Evolutionary conservation across 1,140 invertebrate species (phyloP), one percentile per base, ranked within the genome.

Genomic region (Rhynchophorus ferrugineus): DNA sequence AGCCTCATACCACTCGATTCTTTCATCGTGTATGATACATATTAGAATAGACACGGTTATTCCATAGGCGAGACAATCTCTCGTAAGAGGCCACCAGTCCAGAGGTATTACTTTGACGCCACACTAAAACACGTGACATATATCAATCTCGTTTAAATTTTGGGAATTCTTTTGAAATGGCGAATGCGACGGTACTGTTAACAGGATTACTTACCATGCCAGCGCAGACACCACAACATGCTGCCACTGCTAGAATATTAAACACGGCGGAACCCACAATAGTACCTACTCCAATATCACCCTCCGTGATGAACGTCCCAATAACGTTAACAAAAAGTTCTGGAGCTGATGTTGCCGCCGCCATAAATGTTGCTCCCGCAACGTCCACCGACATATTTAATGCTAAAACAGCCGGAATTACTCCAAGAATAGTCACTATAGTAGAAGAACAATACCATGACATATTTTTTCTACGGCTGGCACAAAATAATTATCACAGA

Each of bases 241-340:
- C 89, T 22, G 89, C 87, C 1, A 95, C 90, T 19, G 90, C 91
- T 47, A 95, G 78, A 58, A 95, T 91, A 71, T 95, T 95, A 71
- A 95, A 95, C n/a, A 95, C 90, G 9, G 92, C 91, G 17, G 89
- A 92, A n/a, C 91, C 92, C 3, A 95, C 89, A 57, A 95, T 91
- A 36, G 91, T 92, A 21, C 91, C 89, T n/a, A 90, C 82, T 19
- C 89, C 89, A 60, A 91, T 89, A 65, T 91, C 88, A 54, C 87
- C 87, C 71, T 91, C 85, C 13, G 88, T 90, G 66, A 91, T 87
- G 64, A 91, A 91, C 18, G 89, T 89, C 37, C 91, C 91, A 63
- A 95, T 90, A 45, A 92, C 83, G 67, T 91, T 92, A 35, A 92
- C 91, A 71, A 95, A 95, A 16, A 96, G 78, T 72, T 96, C 92